phyloP scores from a whole-genome alignment of 2,113 vertebrate species.

The Microcebus lehilahytsara region DNA sequence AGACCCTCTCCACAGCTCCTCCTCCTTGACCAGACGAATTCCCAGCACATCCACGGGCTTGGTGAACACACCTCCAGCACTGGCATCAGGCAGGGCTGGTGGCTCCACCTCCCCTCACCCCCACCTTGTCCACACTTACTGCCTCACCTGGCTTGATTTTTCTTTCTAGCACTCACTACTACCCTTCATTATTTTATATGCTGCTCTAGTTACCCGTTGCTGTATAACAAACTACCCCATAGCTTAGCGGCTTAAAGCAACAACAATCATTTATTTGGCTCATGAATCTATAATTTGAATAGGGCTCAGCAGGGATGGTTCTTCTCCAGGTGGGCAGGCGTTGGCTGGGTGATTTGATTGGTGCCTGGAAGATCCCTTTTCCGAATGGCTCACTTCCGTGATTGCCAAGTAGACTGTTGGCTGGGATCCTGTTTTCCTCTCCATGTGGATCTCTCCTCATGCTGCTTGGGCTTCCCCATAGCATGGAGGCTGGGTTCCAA shows the following conservation, averaged over 20 bases:
- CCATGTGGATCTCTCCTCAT: background rate
- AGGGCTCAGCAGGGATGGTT: background rate
- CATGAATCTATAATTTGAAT: background rate
- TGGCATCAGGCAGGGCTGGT: background rate
- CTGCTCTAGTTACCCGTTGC: background rate
- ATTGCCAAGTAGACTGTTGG: background rate
- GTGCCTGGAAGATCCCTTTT: background rate
- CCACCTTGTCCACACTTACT: fast-evolving
- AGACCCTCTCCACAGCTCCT: background rate
- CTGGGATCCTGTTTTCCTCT: background rate
- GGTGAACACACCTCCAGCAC: background rate
- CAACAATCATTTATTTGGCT: background rate
- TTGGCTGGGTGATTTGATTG: background rate
- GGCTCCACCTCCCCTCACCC: too few species aligned
- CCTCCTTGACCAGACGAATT: too few species aligned
- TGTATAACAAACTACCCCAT: background rate
- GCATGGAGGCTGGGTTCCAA: background rate
- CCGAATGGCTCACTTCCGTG: fast-evolving
- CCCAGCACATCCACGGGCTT: fast-evolving
- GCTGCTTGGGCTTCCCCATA: background rate
- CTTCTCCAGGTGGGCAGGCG: background rate
- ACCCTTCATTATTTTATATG: background rate
- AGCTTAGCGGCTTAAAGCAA: background rate
- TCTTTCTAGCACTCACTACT: background rate
- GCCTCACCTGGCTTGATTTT: background rate